Evolutionary conservation across 2,797 vertebrate genomes (phyloP), one percentile per base, ranked within the genome.

Genomic region (Danio aesculapii): DNA sequence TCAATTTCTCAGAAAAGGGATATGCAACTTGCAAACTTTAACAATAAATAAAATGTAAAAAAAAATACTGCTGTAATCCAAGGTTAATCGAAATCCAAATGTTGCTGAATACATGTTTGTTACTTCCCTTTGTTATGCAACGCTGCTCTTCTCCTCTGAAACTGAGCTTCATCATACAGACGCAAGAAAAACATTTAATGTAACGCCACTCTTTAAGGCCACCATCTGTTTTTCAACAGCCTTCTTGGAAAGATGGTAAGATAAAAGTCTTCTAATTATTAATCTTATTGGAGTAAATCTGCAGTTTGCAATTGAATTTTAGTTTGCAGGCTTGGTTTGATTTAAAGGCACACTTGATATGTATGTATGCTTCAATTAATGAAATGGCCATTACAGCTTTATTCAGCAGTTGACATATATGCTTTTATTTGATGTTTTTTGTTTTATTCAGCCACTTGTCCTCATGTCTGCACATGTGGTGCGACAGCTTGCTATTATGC

Each of bases 211-310:
- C 61, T 57, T 80, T 41, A 71, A 46, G 10, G 49, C 55, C 55
- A 12, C 63, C 53, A 44, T 52, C 53, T 16, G 49, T 55, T 71
- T 62, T 49, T 16, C 49, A 69, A 30, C 80, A 59, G 64, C 7
- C 21, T 62, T 69, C 41, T 79, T 47, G 19, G n/a, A 75, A 75
- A 59, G 55, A 85, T 85, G 86, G 86, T 87, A 85, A 85, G 86
- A 30, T 17, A 50, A 62, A 49, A 14, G 2, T 68, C 1, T 30
- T 55, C 41, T 8, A 13, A 55, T 59, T 16, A 59, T 44, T 0
- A 72, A 70, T 47, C 53, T 43, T 7, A 19, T 13, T 71, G 70
- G 3, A 14, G 17, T 73, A 21, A 58, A 73, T 30, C 17, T 59
- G 55, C 44, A 43, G 16, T 71, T 19, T 12, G 52, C n/a, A 30